phyloP scores from a whole-genome alignment of 2,113 vertebrate genomes.

The Climacteris rufus region DNA sequence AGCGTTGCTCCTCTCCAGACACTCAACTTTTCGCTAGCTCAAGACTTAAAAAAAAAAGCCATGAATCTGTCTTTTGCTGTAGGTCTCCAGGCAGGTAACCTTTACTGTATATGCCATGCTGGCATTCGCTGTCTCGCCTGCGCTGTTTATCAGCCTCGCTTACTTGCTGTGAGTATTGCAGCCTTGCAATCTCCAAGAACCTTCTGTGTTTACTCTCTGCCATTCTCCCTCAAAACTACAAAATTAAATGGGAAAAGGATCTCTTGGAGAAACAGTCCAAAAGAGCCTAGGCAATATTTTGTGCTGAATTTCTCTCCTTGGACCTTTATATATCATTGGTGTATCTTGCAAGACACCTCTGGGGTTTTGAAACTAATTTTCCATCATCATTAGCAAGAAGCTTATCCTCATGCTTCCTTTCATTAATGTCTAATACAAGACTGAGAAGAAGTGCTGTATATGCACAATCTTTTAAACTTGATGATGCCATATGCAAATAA shows the following conservation, averaged over 20 bases:
- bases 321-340: conserved; percentile 52
- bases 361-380: conserved; percentile 74
- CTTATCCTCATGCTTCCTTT: conserved; percentile 67
- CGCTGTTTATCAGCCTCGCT: not conserved
- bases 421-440: conserved; percentile 67
- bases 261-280: not conserved
- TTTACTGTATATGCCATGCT: not conserved
- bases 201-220: not conserved
- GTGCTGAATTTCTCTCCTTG: not conserved
- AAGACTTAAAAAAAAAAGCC: not conserved
- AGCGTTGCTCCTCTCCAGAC: not conserved
- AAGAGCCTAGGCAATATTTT: not conserved
- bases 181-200: not conserved
- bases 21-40: conserved; percentile 1
- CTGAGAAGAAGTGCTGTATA: conserved; percentile 42
- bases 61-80: not conserved
- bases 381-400: conserved; percentile 71
- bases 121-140: not conserved
- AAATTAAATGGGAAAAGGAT: not conserved
- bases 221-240: not conserved
- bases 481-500: conserved; percentile 76
- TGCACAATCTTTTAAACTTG: conserved; percentile 61
- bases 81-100: conserved; percentile 35
- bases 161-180: not conserved
- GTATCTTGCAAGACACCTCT: conserved; percentile 47